These are phyloP conservation scores for Isurus oxyrinchus DNA, from an alignment of 2,113 vertebrate species.

Conservation along the genomic window DNA sequence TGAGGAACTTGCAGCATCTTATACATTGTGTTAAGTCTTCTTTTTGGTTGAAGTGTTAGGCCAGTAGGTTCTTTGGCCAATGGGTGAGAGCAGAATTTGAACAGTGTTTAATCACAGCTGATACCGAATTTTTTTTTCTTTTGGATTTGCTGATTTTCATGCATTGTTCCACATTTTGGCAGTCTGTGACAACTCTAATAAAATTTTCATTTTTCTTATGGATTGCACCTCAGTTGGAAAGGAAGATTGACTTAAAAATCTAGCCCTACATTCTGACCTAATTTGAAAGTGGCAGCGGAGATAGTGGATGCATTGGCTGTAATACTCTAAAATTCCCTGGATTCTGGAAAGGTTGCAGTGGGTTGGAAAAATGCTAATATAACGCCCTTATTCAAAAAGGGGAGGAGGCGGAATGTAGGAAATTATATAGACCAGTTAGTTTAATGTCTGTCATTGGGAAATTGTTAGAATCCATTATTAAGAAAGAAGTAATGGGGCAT, in stretches of 20 bases:
- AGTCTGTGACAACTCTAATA: background rate
- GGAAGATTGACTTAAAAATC: background rate
- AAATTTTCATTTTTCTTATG: background rate
- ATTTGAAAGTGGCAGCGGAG: too few species aligned
- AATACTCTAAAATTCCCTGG: too few species aligned
- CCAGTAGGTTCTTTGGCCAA: background rate
- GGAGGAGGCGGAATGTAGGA: too few species aligned
- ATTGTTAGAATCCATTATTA: too few species aligned
- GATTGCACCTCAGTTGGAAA: background rate
- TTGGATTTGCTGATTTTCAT: background rate
- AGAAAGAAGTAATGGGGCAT: too few species aligned
- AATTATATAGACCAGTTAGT: too few species aligned
- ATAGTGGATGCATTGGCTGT: too few species aligned
- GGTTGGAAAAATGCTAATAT: too few species aligned
- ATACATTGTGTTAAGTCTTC: background rate
- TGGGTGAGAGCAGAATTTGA: background rate
- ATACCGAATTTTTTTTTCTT: background rate
- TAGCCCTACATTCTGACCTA: background rate
- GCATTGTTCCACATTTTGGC: background rate
- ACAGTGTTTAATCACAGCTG: background rate
- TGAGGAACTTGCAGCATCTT: background rate
- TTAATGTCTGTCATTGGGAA: too few species aligned
- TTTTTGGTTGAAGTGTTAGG: background rate
- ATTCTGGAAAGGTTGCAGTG: too few species aligned
- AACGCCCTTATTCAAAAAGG: too few species aligned